These are phyloP conservation scores for Druon quercuslanigerum DNA, from an alignment of 1,140 invertebrate genomes.

Conservation along the genomic window DNA sequence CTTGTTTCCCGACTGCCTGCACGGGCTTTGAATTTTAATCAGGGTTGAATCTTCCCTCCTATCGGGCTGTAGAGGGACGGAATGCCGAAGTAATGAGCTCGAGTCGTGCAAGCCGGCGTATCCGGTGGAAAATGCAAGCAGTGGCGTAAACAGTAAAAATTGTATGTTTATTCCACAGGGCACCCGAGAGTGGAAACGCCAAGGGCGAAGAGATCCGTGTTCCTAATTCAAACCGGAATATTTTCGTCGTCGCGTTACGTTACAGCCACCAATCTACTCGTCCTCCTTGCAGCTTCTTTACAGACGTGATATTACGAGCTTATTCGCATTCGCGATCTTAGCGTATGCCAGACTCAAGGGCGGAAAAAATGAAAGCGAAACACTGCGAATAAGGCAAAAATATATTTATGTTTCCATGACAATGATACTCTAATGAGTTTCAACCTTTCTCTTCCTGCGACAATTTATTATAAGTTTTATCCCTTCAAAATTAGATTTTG, in stretches of 20 bases:
- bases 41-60: conserved; percentile 36
- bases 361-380: background rate
- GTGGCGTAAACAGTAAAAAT: conserved; percentile 44
- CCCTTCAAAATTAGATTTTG: background rate
- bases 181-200: conserved; percentile 23
- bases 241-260: background rate
- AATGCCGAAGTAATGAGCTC: conserved; percentile 52
- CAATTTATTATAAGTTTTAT: too few relatives aligned
- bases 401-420: too few relatives aligned
- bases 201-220: conserved; percentile 24
- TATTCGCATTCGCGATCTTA: background rate
- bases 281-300: background rate
- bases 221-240: conserved; percentile 39
- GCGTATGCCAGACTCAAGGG: background rate
- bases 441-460: too few relatives aligned
- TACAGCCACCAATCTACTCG: conserved; percentile 1
- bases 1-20: conserved; percentile 37
- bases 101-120: conserved; percentile 41
- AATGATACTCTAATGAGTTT: too few relatives aligned
- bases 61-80: conserved; percentile 38
- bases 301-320: background rate
- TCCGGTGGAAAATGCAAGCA: conserved; percentile 48
- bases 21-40: conserved; percentile 55
- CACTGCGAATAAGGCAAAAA: too few relatives aligned
- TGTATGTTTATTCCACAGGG: conserved; percentile 42